phyloP scores from a whole-genome alignment of 2,113 vertebrate species.

The Lophochroa leadbeateri region DNA sequence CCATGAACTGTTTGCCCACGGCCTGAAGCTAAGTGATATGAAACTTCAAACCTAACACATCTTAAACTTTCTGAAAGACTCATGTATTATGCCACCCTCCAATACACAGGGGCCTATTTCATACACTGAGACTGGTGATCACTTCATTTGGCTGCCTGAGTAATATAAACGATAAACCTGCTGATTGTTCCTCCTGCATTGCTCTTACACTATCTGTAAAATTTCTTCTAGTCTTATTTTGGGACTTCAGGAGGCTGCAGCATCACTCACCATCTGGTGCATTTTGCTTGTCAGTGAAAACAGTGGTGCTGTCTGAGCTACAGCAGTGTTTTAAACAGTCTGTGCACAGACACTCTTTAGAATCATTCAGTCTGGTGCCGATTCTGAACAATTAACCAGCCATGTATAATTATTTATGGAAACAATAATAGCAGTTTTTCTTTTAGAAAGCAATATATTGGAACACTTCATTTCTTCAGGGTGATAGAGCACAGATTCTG shows the following conservation, averaged over 20 bases:
- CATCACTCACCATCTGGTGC: background rate
- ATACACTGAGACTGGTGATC: background rate
- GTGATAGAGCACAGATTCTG: background rate
- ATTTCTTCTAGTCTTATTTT: background rate
- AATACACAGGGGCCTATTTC: background rate
- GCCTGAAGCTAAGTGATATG: background rate
- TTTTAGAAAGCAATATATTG: constrained; percentile 5
- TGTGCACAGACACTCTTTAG: background rate
- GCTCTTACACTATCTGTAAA: background rate
- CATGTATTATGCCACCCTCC: background rate
- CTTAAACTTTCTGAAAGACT: background rate
- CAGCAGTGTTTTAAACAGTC: background rate
- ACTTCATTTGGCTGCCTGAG: background rate
- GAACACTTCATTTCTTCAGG: background rate
- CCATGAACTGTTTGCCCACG: background rate
- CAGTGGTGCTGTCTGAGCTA: background rate
- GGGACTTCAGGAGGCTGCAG: background rate
- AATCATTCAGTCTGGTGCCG: background rate
- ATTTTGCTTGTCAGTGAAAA: background rate
- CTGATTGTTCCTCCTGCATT: background rate
- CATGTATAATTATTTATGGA: constrained; percentile 4
- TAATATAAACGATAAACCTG: background rate
- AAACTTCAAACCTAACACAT: background rate
- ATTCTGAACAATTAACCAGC: constrained; percentile 2
- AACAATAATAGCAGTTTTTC: constrained; percentile 11